Evolutionary conservation across 2,888 invertebrate species (phyloP).

Genomic region (Crematogaster levior): DNA sequence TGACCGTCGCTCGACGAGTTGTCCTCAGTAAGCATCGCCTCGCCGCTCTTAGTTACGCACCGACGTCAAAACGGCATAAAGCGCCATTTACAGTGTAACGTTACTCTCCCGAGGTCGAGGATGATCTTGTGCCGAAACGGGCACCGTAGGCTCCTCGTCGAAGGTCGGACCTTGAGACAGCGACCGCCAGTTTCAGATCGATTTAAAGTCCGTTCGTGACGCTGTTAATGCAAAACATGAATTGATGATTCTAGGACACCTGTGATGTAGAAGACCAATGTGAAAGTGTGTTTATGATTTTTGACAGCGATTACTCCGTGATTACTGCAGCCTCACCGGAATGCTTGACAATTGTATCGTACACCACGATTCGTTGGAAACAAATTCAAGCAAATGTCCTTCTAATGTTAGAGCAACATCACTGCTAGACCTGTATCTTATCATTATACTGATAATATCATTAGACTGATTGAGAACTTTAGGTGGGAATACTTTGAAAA

Average conservation of each 20-base stretch:
- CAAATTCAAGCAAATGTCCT: neutral
- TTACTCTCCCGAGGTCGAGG: neutral
- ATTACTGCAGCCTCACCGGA: neutral
- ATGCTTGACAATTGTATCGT: neutral
- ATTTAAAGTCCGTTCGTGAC: neutral
- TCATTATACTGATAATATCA: neutral
- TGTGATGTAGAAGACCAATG: neutral
- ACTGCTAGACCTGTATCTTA: neutral
- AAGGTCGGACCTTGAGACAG: too few species aligned
- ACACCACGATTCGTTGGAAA: neutral
- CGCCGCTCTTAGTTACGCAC: neutral
- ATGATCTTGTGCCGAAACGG: too few species aligned
- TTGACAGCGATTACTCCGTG: neutral
- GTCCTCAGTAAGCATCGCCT: conserved; percentile 75
- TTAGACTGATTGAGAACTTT: neutral
- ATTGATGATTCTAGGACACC: neutral
- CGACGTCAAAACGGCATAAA: too few species aligned
- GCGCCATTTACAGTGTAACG: too few species aligned
- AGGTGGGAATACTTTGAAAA: neutral
- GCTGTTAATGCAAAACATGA: neutral
- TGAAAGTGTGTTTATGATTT: neutral
- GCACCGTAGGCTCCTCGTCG: too few species aligned
- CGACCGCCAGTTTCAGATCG: neutral
- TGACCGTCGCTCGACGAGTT: conserved; percentile 75
- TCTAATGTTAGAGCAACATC: neutral